phyloP scores from a whole-genome alignment of 2,888 invertebrate species.

The Dynastes hyllus region DNA sequence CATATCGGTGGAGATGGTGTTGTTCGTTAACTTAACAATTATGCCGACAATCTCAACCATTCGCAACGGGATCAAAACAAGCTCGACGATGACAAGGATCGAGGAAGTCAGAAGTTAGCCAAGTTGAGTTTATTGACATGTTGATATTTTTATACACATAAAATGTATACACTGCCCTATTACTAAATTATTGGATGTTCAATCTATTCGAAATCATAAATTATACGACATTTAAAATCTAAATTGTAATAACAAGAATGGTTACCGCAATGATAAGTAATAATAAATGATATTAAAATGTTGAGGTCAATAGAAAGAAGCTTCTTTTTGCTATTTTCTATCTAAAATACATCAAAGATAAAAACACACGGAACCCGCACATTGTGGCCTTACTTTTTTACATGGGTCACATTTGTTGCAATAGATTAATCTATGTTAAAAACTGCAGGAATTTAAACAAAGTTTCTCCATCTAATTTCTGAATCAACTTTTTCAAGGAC shows the following conservation, averaged over 20 bases:
- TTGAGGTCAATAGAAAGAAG: not conserved
- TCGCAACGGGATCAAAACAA: conserved; percentile 20
- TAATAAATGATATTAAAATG: not conserved
- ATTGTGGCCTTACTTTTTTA: too few relatives aligned
- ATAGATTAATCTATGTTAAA: too few relatives aligned
- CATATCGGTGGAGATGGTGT: not conserved
- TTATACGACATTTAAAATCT: too few relatives aligned
- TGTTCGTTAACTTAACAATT: conserved; percentile 29
- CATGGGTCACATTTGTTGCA: too few relatives aligned
- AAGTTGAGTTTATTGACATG: conserved; percentile 26
- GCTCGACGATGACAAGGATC: not conserved
- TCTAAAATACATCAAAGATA: too few relatives aligned
- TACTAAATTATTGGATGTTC: not conserved
- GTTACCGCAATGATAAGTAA: too few relatives aligned
- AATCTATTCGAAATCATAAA: not conserved
- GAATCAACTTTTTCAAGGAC: too few relatives aligned
- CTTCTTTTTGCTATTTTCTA: too few relatives aligned
- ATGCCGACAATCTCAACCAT: conserved; percentile 22
- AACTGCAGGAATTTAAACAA: too few relatives aligned
- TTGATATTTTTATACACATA: not conserved
- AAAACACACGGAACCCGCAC: too few relatives aligned
- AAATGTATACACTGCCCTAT: not conserved
- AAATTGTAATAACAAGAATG: not conserved
- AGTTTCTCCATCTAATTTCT: too few relatives aligned
- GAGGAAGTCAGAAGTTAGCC: conserved; percentile 19